Percentiles rank a stretch among this genome's conserved stretches.
These are phyloP conservation scores for Myotis myotis DNA, from an alignment of 2,797 vertebrate genomes.

Conservation along the genomic window DNA sequence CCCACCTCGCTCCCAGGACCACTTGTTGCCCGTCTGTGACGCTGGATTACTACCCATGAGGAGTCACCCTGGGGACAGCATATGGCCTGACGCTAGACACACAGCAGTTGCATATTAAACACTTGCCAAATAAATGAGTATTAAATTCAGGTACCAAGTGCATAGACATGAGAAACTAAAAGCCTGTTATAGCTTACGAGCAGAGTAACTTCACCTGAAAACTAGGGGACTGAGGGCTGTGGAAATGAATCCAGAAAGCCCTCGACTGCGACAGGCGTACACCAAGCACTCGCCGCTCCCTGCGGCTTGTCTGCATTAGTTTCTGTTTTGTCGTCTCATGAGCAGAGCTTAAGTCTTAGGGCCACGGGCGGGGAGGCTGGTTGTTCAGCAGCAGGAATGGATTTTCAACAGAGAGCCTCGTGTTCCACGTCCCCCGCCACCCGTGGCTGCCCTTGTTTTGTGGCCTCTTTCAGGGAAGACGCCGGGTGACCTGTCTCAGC, in stretches of 20 bases:
- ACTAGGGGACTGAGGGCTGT: neutral
- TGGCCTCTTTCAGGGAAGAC: neutral
- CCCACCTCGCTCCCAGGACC: neutral
- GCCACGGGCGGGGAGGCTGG: neutral
- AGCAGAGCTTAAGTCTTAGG: neutral
- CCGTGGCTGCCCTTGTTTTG: neutral
- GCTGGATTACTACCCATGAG: neutral
- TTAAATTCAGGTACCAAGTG: neutral
- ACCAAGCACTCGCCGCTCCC: accelerated
- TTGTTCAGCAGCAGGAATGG: neutral
- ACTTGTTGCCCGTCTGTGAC: neutral
- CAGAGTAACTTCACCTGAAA: neutral
- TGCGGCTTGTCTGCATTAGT: too few species aligned
- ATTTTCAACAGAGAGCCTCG: neutral
- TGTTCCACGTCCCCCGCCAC: neutral
- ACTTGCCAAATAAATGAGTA: neutral
- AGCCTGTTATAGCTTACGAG: neutral
- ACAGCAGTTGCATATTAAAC: neutral
- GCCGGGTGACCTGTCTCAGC: neutral
- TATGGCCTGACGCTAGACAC: neutral
- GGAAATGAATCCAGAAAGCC: accelerated
- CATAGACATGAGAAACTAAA: neutral
- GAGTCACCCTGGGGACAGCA: neutral
- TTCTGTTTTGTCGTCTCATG: neutral
- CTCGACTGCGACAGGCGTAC: accelerated